Conservation (phyloP, 2,113 vertebrate species). For the Phrynosoma blainvillii region DNA sequence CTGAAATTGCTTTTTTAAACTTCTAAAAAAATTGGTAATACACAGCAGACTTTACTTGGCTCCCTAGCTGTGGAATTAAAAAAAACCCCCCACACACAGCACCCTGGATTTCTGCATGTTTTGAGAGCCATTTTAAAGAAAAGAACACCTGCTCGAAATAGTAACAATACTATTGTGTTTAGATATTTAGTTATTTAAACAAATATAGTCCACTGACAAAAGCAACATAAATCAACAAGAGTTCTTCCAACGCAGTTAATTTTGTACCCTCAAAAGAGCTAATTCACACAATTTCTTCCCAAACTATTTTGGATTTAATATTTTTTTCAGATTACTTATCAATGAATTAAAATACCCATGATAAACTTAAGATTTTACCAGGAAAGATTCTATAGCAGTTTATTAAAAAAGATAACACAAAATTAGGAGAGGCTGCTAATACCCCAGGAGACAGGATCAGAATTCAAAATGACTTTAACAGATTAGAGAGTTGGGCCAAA, state of each 20-base stretch:
- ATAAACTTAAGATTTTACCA: too few species aligned
- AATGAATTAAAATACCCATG: too few species aligned
- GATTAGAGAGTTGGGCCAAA: too few species aligned
- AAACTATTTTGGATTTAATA: too few species aligned
- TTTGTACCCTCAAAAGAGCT: background rate
- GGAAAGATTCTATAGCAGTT: too few species aligned
- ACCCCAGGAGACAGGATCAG: too few species aligned
- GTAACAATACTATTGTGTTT: background rate
- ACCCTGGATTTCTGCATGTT: background rate
- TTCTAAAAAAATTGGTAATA: background rate
- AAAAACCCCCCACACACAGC: too few species aligned
- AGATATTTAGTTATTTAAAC: background rate
- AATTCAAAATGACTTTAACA: too few species aligned
- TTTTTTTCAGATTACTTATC: too few species aligned
- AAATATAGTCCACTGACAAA: background rate
- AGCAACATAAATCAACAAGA: background rate
- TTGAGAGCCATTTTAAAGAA: background rate
- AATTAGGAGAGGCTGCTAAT: too few species aligned
- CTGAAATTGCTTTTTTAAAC: background rate
- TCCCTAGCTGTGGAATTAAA: background rate
- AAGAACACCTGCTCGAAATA: background rate
- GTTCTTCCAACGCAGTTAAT: background rate
- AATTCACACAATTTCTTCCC: background rate
- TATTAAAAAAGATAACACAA: too few species aligned
- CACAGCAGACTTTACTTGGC: background rate